Conservation (phyloP, 1,140 invertebrate genomes). For the Anadara kagoshimensis region DNA sequence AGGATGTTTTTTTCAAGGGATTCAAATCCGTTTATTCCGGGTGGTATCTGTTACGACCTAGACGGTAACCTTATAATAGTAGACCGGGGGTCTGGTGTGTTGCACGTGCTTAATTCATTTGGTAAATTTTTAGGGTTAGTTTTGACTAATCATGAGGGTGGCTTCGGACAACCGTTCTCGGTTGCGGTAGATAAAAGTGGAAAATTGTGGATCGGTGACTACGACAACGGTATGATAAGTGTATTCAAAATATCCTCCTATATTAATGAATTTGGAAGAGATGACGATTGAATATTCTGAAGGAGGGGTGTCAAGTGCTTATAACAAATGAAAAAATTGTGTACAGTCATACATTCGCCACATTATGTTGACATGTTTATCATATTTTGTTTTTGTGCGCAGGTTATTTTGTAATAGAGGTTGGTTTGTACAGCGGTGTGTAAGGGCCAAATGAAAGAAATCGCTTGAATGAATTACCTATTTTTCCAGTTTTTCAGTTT, state of each 20-base stretch:
- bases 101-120: neutral
- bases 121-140: neutral
- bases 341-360: too few relatives aligned
- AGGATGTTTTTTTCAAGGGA: neutral
- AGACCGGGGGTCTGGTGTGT: neutral
- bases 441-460: too few relatives aligned
- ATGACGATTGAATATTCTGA: neutral
- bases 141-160: neutral
- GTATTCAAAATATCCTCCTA: neutral
- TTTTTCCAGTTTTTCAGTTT: too few relatives aligned
- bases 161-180: neutral
- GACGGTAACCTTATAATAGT: neutral
- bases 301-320: too few relatives aligned
- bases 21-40: neutral
- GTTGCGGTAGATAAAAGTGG: neutral
- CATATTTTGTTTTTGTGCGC: too few relatives aligned
- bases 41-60: neutral
- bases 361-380: too few relatives aligned
- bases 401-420: too few relatives aligned
- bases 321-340: too few relatives aligned
- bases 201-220: constrained; percentile 2
- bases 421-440: too few relatives aligned
- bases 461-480: too few relatives aligned
- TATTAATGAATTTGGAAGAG: neutral
- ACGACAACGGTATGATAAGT: neutral